A percentile compares a stretch with the other conserved stretches of the same genome.
Conservation (phyloP, 2,113 vertebrate genomes). For the Callospermophilus lateralis region DNA sequence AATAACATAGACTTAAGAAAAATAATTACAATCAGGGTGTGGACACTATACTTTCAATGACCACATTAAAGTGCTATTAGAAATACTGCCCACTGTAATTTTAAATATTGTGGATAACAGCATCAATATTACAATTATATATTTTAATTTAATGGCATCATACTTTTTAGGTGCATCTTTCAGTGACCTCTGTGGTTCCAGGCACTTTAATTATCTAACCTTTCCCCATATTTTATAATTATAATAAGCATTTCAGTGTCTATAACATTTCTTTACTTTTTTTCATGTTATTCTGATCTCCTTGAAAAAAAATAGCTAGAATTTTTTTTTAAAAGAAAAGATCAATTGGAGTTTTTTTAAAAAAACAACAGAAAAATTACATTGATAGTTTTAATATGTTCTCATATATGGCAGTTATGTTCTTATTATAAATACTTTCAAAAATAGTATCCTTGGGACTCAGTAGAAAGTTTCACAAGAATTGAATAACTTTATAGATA, state of each 20-base stretch:
- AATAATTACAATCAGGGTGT: constrained; percentile 16
- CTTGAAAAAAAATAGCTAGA: constrained; percentile 47
- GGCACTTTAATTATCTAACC: not conserved
- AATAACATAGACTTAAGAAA: not conserved
- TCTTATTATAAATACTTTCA: constrained; percentile 28
- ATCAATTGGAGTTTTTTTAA: not conserved
- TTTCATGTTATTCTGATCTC: constrained; percentile 21
- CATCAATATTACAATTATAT: constrained; percentile 40
- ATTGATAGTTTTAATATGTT: constrained; percentile 7
- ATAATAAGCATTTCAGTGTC: constrained; percentile 37
- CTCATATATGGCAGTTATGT: not conserved
- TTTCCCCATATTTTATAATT: not conserved
- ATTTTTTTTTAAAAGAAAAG: no score
- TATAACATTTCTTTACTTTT: constrained; percentile 37
- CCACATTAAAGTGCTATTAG: not conserved
- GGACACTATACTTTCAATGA: not conserved
- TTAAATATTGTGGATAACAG: not conserved
- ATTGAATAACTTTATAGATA: constrained; percentile 49
- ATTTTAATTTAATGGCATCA: constrained; percentile 45
- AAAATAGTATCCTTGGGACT: constrained; percentile 22
- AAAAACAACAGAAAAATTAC: constrained; percentile 40
- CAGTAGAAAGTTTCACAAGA: constrained; percentile 45
- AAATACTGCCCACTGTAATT: not conserved
- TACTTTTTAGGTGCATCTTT: constrained; percentile 7
- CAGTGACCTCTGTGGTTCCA: constrained; percentile 19